Evolutionary conservation across 2,888 invertebrate species (phyloP).

Genomic region (Luffia ferchaultella): DNA sequence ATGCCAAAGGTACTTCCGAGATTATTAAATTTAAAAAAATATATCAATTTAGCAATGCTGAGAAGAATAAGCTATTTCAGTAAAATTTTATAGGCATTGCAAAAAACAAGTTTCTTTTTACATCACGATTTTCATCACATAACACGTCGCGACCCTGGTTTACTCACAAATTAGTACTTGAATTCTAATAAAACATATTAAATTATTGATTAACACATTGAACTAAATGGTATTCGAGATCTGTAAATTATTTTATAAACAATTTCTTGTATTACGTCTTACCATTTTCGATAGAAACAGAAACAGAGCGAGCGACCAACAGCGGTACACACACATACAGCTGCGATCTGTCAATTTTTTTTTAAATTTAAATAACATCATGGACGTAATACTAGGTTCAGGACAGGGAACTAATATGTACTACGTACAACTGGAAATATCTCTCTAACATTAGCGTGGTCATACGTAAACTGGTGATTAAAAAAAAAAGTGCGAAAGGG

Average conservation of each 20-base stretch:
- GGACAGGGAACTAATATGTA: background rate
- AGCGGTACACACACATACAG: background rate
- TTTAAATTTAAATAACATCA: background rate
- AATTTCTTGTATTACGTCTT: background rate
- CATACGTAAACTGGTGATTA: background rate
- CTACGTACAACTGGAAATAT: background rate
- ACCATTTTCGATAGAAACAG: background rate
- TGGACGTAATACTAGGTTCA: background rate
- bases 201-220: background rate
- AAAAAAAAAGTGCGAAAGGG: background rate
- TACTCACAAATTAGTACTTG: too few species aligned
- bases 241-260: too few species aligned
- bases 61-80: background rate
- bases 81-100: background rate
- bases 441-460: background rate
- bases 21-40: background rate
- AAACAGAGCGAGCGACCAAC: too few species aligned
- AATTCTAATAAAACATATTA: background rate
- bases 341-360: background rate
- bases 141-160: background rate
- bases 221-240: background rate
- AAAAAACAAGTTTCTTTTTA: background rate
- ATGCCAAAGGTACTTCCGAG: conserved; percentile 26
- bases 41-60: background rate
- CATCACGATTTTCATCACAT: background rate